Base-by-base conservation (phyloP, 2,113 vertebrate genomes). In the Axis porcinus region DNA sequence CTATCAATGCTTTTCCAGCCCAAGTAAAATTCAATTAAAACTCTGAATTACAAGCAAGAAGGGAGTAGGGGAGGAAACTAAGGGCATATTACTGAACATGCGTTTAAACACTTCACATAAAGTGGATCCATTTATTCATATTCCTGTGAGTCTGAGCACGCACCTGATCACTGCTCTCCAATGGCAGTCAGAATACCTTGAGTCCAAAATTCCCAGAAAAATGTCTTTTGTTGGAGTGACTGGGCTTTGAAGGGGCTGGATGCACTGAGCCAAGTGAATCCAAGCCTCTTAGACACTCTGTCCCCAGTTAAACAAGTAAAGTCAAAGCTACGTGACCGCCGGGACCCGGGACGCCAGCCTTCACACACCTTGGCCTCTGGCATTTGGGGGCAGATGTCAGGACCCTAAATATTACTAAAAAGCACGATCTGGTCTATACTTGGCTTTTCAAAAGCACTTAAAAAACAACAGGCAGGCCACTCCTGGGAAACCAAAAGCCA, bases 1-100 rank as follows among this genome's bases (percentile, higher is more conserved):
- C 58, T 91, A 70, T 76, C 6, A 14, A n/a, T 55, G 74, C 28
- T 55, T 90, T 45, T 55, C 60, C 55, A 95, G 33, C 79, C n/a
- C 23, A 67, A 88, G 76, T 86, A 85, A 89, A 91, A 88, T n/a
- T 88, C 93, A 60, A 91, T 67, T 64, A 57, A 92, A 97, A 88
- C 60, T 76, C 47, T 40, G 87, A 94, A 54, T 54, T 43, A 82
- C 16, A 83, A 40, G 62, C 21, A 83, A n/a, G 64, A 70, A 64
- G 28, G 62, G 86, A 74, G 14, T 1, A 52, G 6, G 62, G 54
- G 33, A 78, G 33, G 85, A 57, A 64, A 90, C 33, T 27, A 27
- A 79, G 81, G 52, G n/a, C 28, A 3, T 25, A 28, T 57, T 25
- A 36, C 21, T 64, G 60, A 89, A 33, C 9, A 8, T 30, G 76